Conservation (phyloP, 2,888 invertebrate species). For the Ametastegia equiseti region DNA sequence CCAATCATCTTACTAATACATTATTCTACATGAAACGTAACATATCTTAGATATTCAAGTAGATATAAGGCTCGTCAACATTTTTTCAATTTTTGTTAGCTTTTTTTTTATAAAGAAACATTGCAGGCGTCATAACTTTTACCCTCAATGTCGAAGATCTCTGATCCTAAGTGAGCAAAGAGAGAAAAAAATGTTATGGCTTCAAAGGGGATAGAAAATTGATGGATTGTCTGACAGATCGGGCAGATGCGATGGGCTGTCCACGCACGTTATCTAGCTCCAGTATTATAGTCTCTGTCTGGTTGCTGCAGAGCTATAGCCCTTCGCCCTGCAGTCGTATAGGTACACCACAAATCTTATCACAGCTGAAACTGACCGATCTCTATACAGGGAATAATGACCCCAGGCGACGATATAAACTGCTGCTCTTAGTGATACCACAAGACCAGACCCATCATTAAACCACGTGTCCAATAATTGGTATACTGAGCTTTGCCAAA, state of each 20-base stretch:
- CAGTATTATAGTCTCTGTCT: too few relatives aligned
- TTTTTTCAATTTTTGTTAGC: too few relatives aligned
- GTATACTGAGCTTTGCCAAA: not conserved
- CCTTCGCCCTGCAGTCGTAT: not conserved
- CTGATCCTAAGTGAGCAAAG: conserved; percentile 27
- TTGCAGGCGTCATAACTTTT: conserved; percentile 15
- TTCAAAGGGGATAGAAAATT: not conserved
- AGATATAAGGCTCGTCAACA: conserved; percentile 51
- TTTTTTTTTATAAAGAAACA: conserved; percentile 50
- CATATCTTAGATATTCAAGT: too few relatives aligned
- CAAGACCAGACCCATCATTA: not conserved
- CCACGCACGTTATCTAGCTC: not conserved
- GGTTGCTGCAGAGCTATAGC: too few relatives aligned
- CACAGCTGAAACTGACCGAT: conserved; percentile 22
- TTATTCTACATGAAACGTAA: not conserved
- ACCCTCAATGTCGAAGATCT: conserved; percentile 46
- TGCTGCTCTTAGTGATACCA: not conserved
- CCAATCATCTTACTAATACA: too few relatives aligned
- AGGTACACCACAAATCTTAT: conserved; percentile 36
- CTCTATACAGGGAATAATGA: conserved; percentile 18
- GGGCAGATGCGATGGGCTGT: conserved; percentile 38
- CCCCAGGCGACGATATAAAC: not conserved
- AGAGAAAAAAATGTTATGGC: not conserved
- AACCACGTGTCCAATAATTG: not conserved
- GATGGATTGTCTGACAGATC: conserved; percentile 36